Conservation (phyloP, 2,888 invertebrate genomes). For the Diarsia rubi region DNA sequence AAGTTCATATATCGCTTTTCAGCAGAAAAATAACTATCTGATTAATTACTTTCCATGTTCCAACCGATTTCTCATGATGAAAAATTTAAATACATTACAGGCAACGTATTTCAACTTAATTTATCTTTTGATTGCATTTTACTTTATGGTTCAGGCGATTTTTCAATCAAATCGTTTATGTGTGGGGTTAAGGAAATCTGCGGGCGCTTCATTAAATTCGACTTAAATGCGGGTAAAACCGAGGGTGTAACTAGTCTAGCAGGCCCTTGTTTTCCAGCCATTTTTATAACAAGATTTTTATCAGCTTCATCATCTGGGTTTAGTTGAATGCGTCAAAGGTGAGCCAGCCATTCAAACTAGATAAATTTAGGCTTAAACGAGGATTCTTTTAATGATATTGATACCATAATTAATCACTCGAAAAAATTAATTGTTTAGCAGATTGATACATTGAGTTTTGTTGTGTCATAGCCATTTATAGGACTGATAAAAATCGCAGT, state of each 20-base stretch:
- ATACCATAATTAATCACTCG: not conserved
- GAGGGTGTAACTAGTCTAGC: slow-evolving; percentile 27
- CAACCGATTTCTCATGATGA: slow-evolving; percentile 18
- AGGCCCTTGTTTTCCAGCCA: slow-evolving; percentile 18
- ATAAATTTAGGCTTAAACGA: not conserved
- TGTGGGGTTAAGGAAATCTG: slow-evolving; percentile 39
- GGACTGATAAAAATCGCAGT: not conserved
- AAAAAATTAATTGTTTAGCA: not conserved
- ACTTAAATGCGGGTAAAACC: slow-evolving; percentile 47
- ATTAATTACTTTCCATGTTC: slow-evolving; percentile 7
- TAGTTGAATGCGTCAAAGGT: not conserved
- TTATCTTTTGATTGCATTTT: slow-evolving; percentile 33
- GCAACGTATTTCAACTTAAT: slow-evolving; percentile 30
- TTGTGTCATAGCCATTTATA: not conserved
- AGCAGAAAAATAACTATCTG: not conserved
- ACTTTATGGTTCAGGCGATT: slow-evolving; percentile 17
- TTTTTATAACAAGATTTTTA: slow-evolving; percentile 24
- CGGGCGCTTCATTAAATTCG: slow-evolving; percentile 56
- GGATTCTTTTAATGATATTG: not conserved
- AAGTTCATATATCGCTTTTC: not conserved
- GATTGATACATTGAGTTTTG: not conserved
- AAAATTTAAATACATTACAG: slow-evolving; percentile 16
- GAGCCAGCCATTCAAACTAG: not conserved
- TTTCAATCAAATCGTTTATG: slow-evolving; percentile 44
- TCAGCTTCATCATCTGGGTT: slow-evolving; percentile 28